A percentile compares a stretch with the other conserved stretches of the same genome.
Evolutionary conservation across 2,113 vertebrate species (phyloP).

Genomic region (Tachysurus vachellii): DNA sequence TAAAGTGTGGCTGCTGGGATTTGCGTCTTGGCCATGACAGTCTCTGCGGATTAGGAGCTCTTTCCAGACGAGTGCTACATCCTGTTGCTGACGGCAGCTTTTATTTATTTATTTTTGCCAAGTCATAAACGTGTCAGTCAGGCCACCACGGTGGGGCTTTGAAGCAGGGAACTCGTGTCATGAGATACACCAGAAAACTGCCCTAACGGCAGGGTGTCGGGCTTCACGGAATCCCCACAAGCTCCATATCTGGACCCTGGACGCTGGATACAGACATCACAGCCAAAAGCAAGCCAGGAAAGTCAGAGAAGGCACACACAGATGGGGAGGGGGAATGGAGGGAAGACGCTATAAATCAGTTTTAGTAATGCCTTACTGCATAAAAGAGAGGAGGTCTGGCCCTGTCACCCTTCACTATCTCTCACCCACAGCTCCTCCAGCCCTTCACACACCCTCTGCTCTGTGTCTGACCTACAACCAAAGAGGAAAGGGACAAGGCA

Average conservation of each 20-base stretch:
- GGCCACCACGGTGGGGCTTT: constrained; percentile 29
- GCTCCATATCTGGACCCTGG: not conserved
- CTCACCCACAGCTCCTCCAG: constrained; percentile 5
- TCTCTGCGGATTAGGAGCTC: constrained; percentile 40
- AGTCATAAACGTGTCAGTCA: constrained; percentile 55
- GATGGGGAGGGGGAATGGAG: constrained; percentile 10
- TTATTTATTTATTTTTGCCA: constrained; percentile 42
- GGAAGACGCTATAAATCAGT: constrained; percentile 49
- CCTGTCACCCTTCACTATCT: constrained; percentile 11
- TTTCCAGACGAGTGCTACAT: constrained; percentile 44
- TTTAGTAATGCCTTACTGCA: constrained; percentile 29
- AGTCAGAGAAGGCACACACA: constrained; percentile 29
- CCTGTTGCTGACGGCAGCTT: constrained; percentile 41
- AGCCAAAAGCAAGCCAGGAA: constrained; percentile 24
- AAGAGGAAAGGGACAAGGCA: constrained; percentile 34
- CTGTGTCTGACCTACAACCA: constrained; percentile 11
- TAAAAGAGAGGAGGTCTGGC: constrained; percentile 27
- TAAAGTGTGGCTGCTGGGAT: constrained; percentile 41
- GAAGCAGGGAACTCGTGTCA: constrained; percentile 41
- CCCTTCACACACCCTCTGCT: constrained; percentile 21
- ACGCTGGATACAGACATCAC: constrained; percentile 56
- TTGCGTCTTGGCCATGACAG: constrained; percentile 33
- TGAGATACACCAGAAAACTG: constrained; percentile 36
- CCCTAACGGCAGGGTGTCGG: constrained; percentile 23
- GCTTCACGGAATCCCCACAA: constrained; percentile 27